Percentiles rank a stretch among this genome's conserved stretches.
Evolutionary conservation across 2,113 vertebrate genomes (phyloP).

Genomic region (Gavia stellata): DNA sequence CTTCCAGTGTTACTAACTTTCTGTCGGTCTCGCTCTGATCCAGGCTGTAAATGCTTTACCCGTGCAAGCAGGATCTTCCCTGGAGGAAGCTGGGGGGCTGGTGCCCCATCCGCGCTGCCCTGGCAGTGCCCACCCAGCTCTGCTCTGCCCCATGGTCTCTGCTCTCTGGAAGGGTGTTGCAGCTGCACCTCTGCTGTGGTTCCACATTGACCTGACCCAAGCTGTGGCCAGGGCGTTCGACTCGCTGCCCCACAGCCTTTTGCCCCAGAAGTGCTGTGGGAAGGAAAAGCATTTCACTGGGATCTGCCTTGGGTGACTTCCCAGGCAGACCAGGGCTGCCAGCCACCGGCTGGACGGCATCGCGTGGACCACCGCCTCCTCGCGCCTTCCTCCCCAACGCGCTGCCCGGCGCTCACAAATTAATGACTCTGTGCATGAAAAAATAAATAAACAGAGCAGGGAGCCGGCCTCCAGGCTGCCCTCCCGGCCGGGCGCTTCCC

Average conservation of each 20-base stretch:
- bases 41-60: neutral
- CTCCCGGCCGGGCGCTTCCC: neutral
- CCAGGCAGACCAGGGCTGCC: neutral
- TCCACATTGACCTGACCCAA: neutral
- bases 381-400: neutral
- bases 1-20: neutral
- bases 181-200: neutral
- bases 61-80: neutral
- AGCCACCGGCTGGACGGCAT: neutral
- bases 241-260: neutral
- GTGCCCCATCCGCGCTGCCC: fast-evolving
- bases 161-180: neutral
- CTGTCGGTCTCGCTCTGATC: neutral
- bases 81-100: neutral
- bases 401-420: neutral
- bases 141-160: neutral
- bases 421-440: neutral
- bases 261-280: neutral
- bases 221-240: fast-evolving
- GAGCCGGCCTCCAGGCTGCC: neutral
- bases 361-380: neutral
- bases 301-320: neutral
- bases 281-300: neutral
- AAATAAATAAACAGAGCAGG: neutral
- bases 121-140: neutral